Evolutionary conservation across 1,140 invertebrate species (phyloP).

Genomic region (Aricia agestis): DNA sequence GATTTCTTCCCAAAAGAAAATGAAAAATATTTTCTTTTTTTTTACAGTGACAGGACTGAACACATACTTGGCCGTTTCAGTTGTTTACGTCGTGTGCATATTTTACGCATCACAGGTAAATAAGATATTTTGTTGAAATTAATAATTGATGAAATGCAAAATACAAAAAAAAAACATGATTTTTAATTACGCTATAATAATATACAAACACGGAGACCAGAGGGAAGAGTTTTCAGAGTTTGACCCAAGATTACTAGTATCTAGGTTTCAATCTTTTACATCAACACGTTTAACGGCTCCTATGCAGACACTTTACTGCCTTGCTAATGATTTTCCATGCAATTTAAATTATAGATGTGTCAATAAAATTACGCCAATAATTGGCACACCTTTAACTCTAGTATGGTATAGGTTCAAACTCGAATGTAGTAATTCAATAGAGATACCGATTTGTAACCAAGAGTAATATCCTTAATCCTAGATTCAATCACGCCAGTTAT

Average conservation of each 20-base stretch:
- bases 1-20: neutral
- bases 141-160: too few species aligned
- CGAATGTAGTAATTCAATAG: neutral
- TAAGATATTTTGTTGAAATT: neutral
- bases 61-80: slow-evolving; percentile 83
- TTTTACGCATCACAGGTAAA: slow-evolving; percentile 88
- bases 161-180: too few species aligned
- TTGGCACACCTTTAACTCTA: neutral
- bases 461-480: neutral
- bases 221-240: neutral
- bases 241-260: neutral
- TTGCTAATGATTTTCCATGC: neutral
- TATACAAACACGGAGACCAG: too few species aligned
- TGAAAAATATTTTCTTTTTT: neutral
- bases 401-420: neutral
- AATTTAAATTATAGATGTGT: neutral
- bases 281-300: neutral
- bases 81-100: slow-evolving; percentile 94
- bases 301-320: neutral
- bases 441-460: neutral
- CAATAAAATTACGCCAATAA: neutral
- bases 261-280: neutral
- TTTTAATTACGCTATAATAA: too few species aligned
- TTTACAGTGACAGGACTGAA: slow-evolving; percentile 72
- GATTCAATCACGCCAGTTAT: neutral